phyloP scores from a whole-genome alignment of 2,113 vertebrate species.

The Syngnathus typhle region DNA sequence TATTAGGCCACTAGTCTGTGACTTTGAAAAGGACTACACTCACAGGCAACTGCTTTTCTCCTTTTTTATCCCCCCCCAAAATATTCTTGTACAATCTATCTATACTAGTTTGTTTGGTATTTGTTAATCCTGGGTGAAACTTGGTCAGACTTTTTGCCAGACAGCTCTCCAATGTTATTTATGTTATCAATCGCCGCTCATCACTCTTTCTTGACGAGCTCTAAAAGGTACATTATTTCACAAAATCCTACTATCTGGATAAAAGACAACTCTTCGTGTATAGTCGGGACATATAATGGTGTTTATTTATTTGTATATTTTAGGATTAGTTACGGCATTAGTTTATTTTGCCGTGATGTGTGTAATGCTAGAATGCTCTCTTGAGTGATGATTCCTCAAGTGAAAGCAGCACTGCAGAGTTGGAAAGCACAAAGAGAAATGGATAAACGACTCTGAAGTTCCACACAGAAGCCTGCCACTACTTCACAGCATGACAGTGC shows the following conservation, averaged over 20 bases:
- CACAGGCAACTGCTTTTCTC: not conserved
- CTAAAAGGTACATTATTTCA: not conserved
- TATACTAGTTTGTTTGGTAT: not conserved
- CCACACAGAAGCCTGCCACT: slow-evolving; percentile 11
- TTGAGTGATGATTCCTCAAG: slow-evolving; percentile 1
- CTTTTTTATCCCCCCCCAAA: not conserved
- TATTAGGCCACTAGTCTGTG: not conserved
- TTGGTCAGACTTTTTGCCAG: not conserved
- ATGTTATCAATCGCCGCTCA: not conserved
- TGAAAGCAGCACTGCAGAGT: slow-evolving; percentile 3
- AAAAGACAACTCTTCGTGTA: not conserved
- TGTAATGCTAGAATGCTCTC: not conserved
- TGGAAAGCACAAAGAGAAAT: slow-evolving; percentile 1
- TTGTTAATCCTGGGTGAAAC: not conserved
- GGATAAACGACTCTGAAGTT: slow-evolving; percentile 7
- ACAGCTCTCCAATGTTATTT: not conserved
- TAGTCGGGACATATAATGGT: not conserved
- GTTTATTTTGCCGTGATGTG: not conserved
- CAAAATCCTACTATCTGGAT: not conserved
- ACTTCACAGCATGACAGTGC: slow-evolving; percentile 4
- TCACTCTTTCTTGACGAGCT: not conserved
- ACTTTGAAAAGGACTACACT: not conserved
- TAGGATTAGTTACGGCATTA: no score
- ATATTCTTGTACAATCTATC: not conserved
- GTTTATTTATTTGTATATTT: not conserved